phyloP scores from a whole-genome alignment of 2,888 invertebrate genomes.

The Drosophila formosana region DNA sequence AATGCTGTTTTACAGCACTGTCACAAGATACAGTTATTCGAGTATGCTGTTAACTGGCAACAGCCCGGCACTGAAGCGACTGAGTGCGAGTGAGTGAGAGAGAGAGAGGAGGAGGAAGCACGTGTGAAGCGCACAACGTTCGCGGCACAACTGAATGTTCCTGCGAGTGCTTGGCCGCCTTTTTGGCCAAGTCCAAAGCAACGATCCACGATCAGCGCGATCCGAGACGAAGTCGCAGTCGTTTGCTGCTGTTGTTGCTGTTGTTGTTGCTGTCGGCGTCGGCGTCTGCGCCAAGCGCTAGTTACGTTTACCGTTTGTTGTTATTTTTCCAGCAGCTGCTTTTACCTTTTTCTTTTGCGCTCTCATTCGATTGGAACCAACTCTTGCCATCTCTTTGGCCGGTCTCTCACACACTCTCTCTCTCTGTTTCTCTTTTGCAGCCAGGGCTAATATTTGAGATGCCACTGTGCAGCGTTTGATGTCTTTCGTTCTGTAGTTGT shows the following conservation, averaged over 20 bases:
- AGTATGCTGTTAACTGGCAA: constrained; percentile 27
- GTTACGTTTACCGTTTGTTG: constrained; percentile 58
- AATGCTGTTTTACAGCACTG: constrained; percentile 42
- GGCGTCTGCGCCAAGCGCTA: constrained; percentile 50
- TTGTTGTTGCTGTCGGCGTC: constrained; percentile 1
- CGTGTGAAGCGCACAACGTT: constrained; percentile 84
- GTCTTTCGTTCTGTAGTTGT: constrained; percentile 27
- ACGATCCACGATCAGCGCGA: constrained; percentile 18
- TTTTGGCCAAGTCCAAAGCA: constrained; percentile 73
- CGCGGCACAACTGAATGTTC: constrained; percentile 84
- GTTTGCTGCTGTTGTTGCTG: constrained; percentile 12
- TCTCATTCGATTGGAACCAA: constrained; percentile 55
- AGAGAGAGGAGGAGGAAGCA: constrained; percentile 31
- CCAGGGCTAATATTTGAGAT: constrained; percentile 33
- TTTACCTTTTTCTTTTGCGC: constrained; percentile 73
- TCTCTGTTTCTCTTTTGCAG: constrained; percentile 26
- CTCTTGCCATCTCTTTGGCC: constrained; percentile 34
- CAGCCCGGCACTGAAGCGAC: constrained; percentile 26
- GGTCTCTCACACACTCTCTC: not conserved
- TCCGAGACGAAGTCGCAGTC: constrained; percentile 8
- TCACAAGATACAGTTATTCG: constrained; percentile 36
- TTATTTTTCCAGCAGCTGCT: constrained; percentile 55
- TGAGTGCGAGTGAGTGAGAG: constrained; percentile 23
- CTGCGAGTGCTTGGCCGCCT: constrained; percentile 77
- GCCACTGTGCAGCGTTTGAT: constrained; percentile 67